These are phyloP conservation scores for Hirundichthys speculiger DNA, from an alignment of 2,113 vertebrate species.

Conservation along the genomic window DNA sequence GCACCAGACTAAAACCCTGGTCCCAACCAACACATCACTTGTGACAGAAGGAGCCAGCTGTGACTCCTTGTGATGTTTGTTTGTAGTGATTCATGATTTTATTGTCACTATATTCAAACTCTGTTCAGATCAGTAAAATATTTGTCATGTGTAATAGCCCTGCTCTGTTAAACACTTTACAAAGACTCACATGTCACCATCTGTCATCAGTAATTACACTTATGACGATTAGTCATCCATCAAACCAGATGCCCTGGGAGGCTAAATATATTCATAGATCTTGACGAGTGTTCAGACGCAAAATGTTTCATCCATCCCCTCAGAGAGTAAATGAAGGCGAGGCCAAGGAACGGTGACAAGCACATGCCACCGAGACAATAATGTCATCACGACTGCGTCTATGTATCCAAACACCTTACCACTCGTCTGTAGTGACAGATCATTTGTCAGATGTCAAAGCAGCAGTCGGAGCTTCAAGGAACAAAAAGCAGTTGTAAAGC, in stretches of 20 bases:
- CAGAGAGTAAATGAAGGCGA: background rate
- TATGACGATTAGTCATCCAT: background rate
- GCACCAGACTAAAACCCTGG: no score
- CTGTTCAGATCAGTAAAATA: no score
- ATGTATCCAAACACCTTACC: conserved; percentile 6
- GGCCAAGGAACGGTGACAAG: background rate
- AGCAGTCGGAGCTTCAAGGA: background rate
- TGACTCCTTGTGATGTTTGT: no score
- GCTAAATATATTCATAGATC: background rate
- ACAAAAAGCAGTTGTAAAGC: background rate
- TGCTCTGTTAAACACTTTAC: background rate
- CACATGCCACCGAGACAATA: conserved; percentile 9
- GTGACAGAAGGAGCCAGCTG: no score
- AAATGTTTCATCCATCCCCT: background rate
- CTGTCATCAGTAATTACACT: background rate
- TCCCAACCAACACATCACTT: no score
- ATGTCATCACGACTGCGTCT: background rate
- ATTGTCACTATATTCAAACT: no score
- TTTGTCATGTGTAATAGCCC: background rate
- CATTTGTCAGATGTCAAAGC: conserved; percentile 27
- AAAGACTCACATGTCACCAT: background rate
- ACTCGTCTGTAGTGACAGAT: conserved; percentile 8
- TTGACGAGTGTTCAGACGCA: background rate
- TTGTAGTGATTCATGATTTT: no score
- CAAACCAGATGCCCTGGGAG: background rate